Percentiles rank a stretch among this genome's conserved stretches.
Evolutionary conservation across 2,888 invertebrate species (phyloP).

Genomic region (Melanophora roralis): DNA sequence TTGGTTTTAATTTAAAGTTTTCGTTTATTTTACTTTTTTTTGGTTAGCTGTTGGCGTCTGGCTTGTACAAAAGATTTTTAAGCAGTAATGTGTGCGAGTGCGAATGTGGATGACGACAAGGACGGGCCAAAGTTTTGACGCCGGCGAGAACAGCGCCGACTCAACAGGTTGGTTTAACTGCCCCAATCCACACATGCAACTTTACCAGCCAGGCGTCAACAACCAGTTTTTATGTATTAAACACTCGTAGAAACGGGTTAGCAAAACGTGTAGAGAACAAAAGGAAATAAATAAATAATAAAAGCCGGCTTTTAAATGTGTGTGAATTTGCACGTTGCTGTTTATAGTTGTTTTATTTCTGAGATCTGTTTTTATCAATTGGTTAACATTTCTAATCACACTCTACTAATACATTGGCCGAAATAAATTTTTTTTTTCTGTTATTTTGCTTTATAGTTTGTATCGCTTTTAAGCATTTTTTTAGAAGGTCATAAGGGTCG

Average conservation of each 20-base stretch:
- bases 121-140: too few species aligned
- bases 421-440: conserved; percentile 67
- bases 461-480: background rate
- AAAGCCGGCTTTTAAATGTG: conserved; percentile 21
- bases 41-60: too few species aligned
- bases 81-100: too few species aligned
- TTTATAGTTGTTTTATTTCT: background rate
- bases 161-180: too few species aligned
- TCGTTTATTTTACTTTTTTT: too few species aligned
- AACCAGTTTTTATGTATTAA: too few species aligned
- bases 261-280: background rate
- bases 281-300: background rate
- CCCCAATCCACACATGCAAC: too few species aligned
- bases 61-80: too few species aligned
- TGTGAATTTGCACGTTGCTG: conserved; percentile 5
- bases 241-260: background rate
- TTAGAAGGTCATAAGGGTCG: conserved; percentile 63
- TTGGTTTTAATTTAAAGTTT: too few species aligned
- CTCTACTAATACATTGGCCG: conserved; percentile 70
- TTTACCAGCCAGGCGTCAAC: too few species aligned
- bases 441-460: conserved; percentile 61
- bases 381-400: conserved; percentile 66
- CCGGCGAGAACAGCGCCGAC: too few species aligned
- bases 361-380: conserved; percentile 19
- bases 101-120: too few species aligned